These are phyloP conservation scores for Marronus borbonicus DNA, from an alignment of 2,888 invertebrate species.

Conservation along the genomic window DNA sequence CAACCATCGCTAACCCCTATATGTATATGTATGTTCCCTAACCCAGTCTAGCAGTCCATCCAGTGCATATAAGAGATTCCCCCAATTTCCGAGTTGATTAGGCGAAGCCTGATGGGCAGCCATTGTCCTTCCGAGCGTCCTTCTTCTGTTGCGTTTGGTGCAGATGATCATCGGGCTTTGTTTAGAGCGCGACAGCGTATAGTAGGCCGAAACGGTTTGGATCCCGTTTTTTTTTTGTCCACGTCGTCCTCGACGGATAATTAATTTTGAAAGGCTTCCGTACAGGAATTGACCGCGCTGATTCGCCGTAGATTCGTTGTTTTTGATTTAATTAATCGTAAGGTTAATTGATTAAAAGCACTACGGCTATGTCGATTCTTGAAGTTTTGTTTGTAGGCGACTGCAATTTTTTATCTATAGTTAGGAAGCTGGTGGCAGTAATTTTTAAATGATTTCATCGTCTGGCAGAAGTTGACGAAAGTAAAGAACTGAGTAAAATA, in stretches of 20 bases:
- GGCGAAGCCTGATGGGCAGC: slow-evolving; percentile 67
- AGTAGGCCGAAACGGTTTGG: slow-evolving; percentile 9
- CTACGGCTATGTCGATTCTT: too few species aligned
- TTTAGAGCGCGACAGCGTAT: slow-evolving; percentile 7
- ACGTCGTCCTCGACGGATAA: slow-evolving; percentile 10
- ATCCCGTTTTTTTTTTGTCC: background rate
- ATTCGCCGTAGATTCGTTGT: background rate
- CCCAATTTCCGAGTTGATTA: slow-evolving; percentile 69
- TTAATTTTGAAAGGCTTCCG: slow-evolving; percentile 38
- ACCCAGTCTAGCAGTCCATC: background rate
- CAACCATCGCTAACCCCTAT: slow-evolving; percentile 40
- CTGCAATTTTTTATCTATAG: too few species aligned
- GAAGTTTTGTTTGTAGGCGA: too few species aligned
- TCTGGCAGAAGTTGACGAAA: too few species aligned
- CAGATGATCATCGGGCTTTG: background rate
- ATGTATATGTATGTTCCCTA: background rate
- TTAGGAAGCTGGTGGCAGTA: too few species aligned
- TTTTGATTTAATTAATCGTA: slow-evolving; percentile 17
- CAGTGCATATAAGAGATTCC: slow-evolving; percentile 65
- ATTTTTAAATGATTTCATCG: too few species aligned
- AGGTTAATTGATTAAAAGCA: slow-evolving; percentile 17
- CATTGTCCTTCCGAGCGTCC: slow-evolving; percentile 55
- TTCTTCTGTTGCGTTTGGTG: slow-evolving; percentile 35
- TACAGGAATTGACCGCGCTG: slow-evolving; percentile 22
- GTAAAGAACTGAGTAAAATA: too few species aligned